Evolutionary conservation across 2,113 vertebrate species (phyloP).

Genomic region (Tachuris rubrigastra): DNA sequence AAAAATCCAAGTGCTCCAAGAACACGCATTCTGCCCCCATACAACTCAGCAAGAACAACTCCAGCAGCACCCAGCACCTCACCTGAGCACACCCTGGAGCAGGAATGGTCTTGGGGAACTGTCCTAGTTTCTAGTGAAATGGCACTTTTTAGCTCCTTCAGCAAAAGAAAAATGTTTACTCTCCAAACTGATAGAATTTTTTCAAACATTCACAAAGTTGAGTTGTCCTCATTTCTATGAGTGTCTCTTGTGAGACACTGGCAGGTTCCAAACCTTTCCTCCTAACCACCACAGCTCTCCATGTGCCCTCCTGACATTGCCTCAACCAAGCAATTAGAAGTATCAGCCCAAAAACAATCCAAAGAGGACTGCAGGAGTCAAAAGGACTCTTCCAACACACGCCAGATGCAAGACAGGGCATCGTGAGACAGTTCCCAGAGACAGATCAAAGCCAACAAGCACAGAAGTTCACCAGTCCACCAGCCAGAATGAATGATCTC

Average conservation of each 20-base stretch:
- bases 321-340: not conserved
- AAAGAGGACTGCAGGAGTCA: not conserved
- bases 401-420: not conserved
- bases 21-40: not conserved
- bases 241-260: not conserved
- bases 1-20: not conserved
- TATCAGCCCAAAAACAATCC: not conserved
- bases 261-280: not conserved
- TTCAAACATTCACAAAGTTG: rapidly evolving
- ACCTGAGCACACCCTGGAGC: not conserved
- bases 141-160: not conserved
- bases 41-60: not conserved
- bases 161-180: not conserved
- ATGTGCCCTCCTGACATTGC: not conserved
- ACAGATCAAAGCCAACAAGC: not conserved
- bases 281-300: not conserved
- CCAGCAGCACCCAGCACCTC: not conserved
- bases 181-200: rapidly evolving
- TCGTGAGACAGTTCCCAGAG: not conserved
- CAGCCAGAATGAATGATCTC: not conserved
- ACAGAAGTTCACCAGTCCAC: not conserved
- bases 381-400: not conserved
- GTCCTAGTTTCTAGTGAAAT: not conserved
- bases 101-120: not conserved
- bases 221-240: not conserved